These are phyloP conservation scores for Bicyclus anynana DNA, from an alignment of 1,140 invertebrate species.

Conservation along the genomic window DNA sequence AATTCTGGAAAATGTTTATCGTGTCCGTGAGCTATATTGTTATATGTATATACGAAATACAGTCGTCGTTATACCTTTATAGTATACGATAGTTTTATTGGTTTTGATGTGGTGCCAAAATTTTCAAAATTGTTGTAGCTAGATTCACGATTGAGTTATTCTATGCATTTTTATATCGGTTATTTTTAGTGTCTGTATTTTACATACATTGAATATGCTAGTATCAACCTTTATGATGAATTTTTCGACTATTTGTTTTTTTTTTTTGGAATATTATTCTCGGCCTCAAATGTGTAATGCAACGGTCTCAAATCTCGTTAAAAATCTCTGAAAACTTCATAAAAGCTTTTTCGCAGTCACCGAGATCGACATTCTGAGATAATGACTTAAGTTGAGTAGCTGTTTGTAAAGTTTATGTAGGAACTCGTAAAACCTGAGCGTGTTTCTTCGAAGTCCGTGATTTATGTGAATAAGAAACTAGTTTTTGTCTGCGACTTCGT, in stretches of 20 bases:
- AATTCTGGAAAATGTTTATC: no score
- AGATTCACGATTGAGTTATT: neutral
- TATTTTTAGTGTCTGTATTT: no score
- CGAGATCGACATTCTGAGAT: conserved; percentile 1
- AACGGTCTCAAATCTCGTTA: neutral
- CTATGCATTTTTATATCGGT: no score
- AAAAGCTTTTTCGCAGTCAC: neutral
- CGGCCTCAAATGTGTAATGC: no score
- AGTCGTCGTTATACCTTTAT: no score
- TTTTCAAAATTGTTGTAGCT: neutral
- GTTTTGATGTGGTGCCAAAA: neutral
- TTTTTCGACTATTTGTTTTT: no score
- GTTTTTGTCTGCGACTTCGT: no score
- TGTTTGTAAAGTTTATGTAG: conserved; percentile 15
- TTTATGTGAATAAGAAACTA: neutral
- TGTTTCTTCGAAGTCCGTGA: neutral
- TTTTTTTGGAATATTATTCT: no score
- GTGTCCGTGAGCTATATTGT: no score
- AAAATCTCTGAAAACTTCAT: neutral
- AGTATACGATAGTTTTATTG: conserved; percentile 6
- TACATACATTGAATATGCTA: no score
- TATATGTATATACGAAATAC: no score
- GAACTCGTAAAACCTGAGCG: conserved; percentile 6
- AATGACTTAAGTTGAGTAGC: conserved; percentile 1
- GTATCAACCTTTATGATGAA: no score